phyloP scores from a whole-genome alignment of 2,888 invertebrate genomes.

The Eupithecia centaureata region DNA sequence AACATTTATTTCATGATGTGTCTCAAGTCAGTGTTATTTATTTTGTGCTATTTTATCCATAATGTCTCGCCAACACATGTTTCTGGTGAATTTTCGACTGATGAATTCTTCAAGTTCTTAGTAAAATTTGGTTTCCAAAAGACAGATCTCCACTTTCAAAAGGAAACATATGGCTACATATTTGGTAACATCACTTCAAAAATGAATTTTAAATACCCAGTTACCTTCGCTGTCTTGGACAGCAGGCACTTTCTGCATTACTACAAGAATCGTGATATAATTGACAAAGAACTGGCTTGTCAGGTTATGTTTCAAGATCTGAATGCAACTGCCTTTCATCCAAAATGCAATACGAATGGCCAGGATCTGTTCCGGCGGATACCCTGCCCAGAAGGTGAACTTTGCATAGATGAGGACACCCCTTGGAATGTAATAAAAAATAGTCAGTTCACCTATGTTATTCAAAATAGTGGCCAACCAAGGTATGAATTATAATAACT shows the following conservation, averaged over 20 bases:
- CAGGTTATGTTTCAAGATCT: constrained; percentile 93
- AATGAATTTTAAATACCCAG: constrained; percentile 85
- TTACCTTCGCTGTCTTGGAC: constrained; percentile 95
- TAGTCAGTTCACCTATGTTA: constrained; percentile 97
- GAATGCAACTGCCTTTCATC: constrained; percentile 92
- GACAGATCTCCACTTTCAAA: constrained; percentile 93
- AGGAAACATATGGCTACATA: constrained; percentile 96
- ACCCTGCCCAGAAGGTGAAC: constrained; percentile 89
- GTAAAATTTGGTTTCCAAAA: constrained; percentile 98
- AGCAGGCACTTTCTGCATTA: constrained; percentile 94
- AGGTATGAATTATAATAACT: constrained; percentile 82
- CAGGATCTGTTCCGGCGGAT: constrained; percentile 91
- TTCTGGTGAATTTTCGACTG: constrained; percentile 74
- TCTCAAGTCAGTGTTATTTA: constrained; percentile 57
- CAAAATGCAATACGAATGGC: constrained; percentile 90
- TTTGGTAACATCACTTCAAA: constrained; percentile 96
- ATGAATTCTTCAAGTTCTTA: constrained; percentile 94
- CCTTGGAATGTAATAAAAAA: constrained; percentile 93
- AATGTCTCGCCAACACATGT: constrained; percentile 68
- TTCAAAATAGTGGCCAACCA: constrained; percentile 94
- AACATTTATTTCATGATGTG: constrained; percentile 62
- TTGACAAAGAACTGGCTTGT: constrained; percentile 89
- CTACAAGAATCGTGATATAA: constrained; percentile 89
- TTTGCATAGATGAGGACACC: constrained; percentile 95
- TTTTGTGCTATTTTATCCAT: constrained; percentile 59